Conservation (phyloP, 2,797 vertebrate genomes). For the Periparus ater region DNA sequence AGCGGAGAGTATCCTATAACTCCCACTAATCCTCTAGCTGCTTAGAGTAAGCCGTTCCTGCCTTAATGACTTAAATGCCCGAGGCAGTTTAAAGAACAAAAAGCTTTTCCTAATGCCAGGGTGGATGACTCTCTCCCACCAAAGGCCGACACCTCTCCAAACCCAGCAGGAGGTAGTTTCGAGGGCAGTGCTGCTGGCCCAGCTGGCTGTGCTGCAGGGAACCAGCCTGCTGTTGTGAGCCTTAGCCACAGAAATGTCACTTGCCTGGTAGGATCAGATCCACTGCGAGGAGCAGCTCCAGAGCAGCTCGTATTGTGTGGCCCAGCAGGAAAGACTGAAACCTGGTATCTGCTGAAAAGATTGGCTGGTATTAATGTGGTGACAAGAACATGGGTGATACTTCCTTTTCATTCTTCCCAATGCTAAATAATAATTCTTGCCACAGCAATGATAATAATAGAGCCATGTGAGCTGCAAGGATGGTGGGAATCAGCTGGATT, state of each 20-base stretch:
- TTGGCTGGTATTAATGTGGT: background rate
- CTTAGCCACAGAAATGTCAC: background rate
- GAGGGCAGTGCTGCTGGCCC: rapidly evolving
- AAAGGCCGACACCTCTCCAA: background rate
- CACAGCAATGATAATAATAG: background rate
- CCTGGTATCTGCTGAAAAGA: background rate
- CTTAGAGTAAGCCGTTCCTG: conserved; percentile 56
- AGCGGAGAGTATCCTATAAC: background rate
- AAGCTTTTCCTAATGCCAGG: conserved; percentile 15
- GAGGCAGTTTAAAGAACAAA: conserved; percentile 39
- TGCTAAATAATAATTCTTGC: background rate
- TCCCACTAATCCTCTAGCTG: conserved; percentile 36
- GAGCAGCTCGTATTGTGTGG: background rate
- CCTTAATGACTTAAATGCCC: conserved; percentile 51
- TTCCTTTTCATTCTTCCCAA: background rate
- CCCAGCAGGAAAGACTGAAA: background rate
- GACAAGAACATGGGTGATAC: background rate
- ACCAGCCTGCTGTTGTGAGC: background rate
- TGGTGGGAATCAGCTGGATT: background rate
- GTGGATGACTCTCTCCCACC: background rate
- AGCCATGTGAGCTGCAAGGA: background rate
- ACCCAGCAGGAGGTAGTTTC: background rate
- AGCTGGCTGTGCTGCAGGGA: rapidly evolving
- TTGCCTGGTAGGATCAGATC: background rate
- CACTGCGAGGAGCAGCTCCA: background rate